Evolutionary conservation across 2,888 invertebrate species (phyloP).

Genomic region (Clostera curtula): DNA sequence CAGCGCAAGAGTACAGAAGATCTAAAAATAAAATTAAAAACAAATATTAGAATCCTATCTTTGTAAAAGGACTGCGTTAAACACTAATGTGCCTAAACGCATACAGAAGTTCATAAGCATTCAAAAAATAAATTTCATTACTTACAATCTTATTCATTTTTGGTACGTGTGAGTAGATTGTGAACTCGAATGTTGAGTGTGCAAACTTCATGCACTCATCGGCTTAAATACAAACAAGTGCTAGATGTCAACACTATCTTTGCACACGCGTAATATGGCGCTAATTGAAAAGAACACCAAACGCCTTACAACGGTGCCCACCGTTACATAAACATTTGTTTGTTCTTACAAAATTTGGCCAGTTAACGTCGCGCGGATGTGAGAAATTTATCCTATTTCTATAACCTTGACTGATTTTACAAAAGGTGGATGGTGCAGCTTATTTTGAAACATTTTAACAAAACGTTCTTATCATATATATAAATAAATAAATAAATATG

Average conservation of each 20-base stretch:
- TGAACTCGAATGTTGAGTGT: slow-evolving; percentile 40
- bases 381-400: background rate
- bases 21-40: slow-evolving; percentile 1
- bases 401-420: slow-evolving; percentile 5
- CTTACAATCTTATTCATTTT: too few relatives aligned
- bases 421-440: too few relatives aligned
- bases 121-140: slow-evolving; percentile 23
- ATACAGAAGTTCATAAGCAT: slow-evolving; percentile 56
- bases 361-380: slow-evolving; percentile 10
- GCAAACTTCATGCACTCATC: slow-evolving; percentile 17
- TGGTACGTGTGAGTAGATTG: slow-evolving; percentile 23
- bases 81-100: too few relatives aligned
- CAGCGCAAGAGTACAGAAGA: slow-evolving; percentile 33
- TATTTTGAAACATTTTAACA: too few relatives aligned
- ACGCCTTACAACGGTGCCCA: slow-evolving; percentile 32
- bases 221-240: slow-evolving; percentile 44
- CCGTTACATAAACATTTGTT: slow-evolving; percentile 30
- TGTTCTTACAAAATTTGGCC: slow-evolving; percentile 25
- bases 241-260: slow-evolving; percentile 51
- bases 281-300: slow-evolving; percentile 47
- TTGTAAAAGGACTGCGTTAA: too few relatives aligned
- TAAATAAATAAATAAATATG: too few relatives aligned
- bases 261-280: slow-evolving; percentile 43
- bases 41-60: background rate
- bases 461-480: too few relatives aligned